These are phyloP conservation scores for Mythimna lalbum DNA, from an alignment of 2,888 invertebrate species.

Conservation along the genomic window DNA sequence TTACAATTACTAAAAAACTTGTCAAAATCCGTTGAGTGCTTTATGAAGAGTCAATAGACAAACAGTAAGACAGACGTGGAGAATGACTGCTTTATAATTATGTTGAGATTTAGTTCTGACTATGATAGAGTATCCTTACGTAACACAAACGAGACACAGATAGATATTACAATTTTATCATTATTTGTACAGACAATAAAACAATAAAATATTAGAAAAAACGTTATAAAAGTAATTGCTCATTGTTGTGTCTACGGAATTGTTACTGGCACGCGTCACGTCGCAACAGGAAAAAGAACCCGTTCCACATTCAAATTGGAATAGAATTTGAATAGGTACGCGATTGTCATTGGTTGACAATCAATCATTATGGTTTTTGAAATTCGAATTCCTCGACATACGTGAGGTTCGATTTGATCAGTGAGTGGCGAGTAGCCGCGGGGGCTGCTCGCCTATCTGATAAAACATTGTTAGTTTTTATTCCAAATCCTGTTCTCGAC, in stretches of 20 bases:
- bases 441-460: slow-evolving; percentile 71
- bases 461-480: slow-evolving; percentile 67
- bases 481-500: slow-evolving; percentile 64
- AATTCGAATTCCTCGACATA: slow-evolving; percentile 85
- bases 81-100: too few species aligned
- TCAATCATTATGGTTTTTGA: slow-evolving; percentile 89
- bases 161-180: slow-evolving; percentile 49
- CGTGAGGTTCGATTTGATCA: slow-evolving; percentile 84
- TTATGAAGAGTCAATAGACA: slow-evolving; percentile 1
- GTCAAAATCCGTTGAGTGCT: too few species aligned
- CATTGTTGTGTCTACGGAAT: slow-evolving; percentile 82
- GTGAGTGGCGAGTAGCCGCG: slow-evolving; percentile 74
- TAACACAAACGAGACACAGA: slow-evolving; percentile 29
- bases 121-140: slow-evolving; percentile 15
- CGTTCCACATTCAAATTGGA: slow-evolving; percentile 87
- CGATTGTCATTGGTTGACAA: slow-evolving; percentile 90
- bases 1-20: too few species aligned
- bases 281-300: slow-evolving; percentile 85
- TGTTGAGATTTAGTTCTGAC: neutral
- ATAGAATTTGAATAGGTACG: slow-evolving; percentile 86
- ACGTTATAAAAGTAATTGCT: slow-evolving; percentile 80
- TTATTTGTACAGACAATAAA: slow-evolving; percentile 60
- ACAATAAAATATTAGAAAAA: slow-evolving; percentile 71
- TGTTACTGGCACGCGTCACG: slow-evolving; percentile 78
- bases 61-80: too few species aligned